phyloP scores from a whole-genome alignment of 2,888 invertebrate species.

The Athalia cordata region DNA sequence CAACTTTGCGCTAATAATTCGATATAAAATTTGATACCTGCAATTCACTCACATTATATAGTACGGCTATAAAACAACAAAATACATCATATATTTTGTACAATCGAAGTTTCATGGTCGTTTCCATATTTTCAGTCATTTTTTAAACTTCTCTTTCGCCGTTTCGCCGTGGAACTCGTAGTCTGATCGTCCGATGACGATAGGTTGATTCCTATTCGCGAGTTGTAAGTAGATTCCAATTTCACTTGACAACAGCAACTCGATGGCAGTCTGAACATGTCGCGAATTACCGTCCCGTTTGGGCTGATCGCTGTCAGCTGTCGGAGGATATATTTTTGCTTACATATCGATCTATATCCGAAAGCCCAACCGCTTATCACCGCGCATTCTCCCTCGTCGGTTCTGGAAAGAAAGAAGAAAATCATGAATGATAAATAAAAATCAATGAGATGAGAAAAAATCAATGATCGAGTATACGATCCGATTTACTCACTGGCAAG shows the following conservation, averaged over 20 bases:
- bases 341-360: slow-evolving; percentile 75
- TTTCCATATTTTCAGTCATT: not conserved
- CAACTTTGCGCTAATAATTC: not conserved
- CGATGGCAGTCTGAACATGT: slow-evolving; percentile 80
- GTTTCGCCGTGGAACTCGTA: not conserved
- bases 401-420: slow-evolving; percentile 53
- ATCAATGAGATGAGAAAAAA: not conserved
- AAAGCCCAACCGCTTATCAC: slow-evolving; percentile 65
- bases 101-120: not conserved
- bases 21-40: not conserved
- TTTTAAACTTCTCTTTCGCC: not conserved
- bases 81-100: too few relatives aligned
- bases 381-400: slow-evolving; percentile 65
- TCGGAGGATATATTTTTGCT: slow-evolving; percentile 78
- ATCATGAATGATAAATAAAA: not conserved
- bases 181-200: slow-evolving; percentile 1
- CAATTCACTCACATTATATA: not conserved
- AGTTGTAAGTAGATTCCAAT: slow-evolving; percentile 41
- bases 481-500: slow-evolving; percentile 80
- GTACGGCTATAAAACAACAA: not conserved
- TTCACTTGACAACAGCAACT: slow-evolving; percentile 82
- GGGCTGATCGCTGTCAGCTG: slow-evolving; percentile 76
- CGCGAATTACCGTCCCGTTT: slow-evolving; percentile 73
- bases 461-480: not conserved
- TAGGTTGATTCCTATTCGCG: slow-evolving; percentile 2